phyloP scores from a whole-genome alignment of 2,113 vertebrate species.

The Mungos mungo region DNA sequence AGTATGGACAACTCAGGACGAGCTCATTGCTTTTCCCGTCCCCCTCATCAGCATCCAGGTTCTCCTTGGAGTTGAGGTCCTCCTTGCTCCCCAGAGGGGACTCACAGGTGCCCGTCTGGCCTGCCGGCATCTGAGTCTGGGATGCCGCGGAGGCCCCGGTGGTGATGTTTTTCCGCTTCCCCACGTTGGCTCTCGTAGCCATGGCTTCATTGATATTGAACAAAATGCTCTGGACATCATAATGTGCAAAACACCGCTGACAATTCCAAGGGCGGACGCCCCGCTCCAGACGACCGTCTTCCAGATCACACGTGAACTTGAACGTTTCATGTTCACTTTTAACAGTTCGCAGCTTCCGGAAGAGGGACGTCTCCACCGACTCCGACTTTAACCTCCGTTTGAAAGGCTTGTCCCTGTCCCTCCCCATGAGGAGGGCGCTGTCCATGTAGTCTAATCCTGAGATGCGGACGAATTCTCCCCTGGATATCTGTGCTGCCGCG shows the following conservation, averaged over 20 bases:
- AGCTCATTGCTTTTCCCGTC: constrained; percentile 96
- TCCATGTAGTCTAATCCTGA: constrained; percentile 94
- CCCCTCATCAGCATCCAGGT: constrained; percentile 94
- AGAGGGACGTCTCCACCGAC: constrained; percentile 92
- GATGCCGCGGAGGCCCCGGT: constrained; percentile 97
- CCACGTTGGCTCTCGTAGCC: constrained; percentile 90
- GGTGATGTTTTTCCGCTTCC: constrained; percentile 96
- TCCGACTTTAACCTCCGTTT: constrained; percentile 93
- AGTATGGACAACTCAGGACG: constrained; percentile 93
- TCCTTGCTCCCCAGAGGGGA: constrained; percentile 95
- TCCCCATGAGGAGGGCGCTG: constrained; percentile 88
- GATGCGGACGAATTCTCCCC: constrained; percentile 94
- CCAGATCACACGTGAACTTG: constrained; percentile 89
- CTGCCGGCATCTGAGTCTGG: constrained; percentile 84
- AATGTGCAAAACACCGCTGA: constrained; percentile 97
- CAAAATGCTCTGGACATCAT: constrained; percentile 97
- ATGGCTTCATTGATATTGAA: constrained; percentile 97
- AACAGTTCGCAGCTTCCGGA: constrained; percentile 93
- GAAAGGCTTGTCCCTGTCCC: constrained; percentile 92
- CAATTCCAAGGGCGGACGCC: constrained; percentile 88
- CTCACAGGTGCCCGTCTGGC: constrained; percentile 87
- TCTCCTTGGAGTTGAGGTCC: constrained; percentile 96
- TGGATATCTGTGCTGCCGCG: constrained; percentile 94
- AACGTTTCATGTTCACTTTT: constrained; percentile 94
- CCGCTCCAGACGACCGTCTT: constrained; percentile 89